A percentile compares a stretch with the other conserved stretches of the same genome.
These are phyloP conservation scores for Pitangus sulphuratus DNA, from an alignment of 2,797 vertebrate genomes.

Conservation along the genomic window DNA sequence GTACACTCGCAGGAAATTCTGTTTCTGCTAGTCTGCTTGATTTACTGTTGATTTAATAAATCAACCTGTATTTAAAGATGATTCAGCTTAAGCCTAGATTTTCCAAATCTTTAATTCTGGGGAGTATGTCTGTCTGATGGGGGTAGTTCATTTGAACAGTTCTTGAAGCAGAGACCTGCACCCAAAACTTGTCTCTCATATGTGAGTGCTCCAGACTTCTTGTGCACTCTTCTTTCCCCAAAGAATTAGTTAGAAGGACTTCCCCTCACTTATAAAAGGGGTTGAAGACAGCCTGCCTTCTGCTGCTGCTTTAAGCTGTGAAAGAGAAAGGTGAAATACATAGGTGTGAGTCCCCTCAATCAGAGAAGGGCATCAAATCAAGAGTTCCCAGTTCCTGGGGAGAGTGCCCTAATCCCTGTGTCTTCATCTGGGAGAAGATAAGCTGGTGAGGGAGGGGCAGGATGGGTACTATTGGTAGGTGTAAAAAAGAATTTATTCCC, in stretches of 20 bases:
- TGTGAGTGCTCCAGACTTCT: neutral
- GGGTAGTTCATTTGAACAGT: neutral
- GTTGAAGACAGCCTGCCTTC: neutral
- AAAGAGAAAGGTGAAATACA: neutral
- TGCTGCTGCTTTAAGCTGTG: neutral
- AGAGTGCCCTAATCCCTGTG: accelerated
- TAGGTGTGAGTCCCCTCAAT: neutral
- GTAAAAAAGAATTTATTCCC: neutral
- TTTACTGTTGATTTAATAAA: neutral
- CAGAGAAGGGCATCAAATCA: neutral
- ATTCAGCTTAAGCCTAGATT: neutral
- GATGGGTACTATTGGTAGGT: neutral
- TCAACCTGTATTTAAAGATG: neutral
- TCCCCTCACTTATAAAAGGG: neutral
- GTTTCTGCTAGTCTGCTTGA: neutral
- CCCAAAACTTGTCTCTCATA: neutral
- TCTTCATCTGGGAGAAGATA: neutral
- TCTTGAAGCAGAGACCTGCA: neutral
- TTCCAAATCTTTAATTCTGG: neutral
- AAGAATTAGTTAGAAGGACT: neutral
- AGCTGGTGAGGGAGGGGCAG: neutral
- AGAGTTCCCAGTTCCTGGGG: neutral
- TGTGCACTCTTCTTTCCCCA: neutral
- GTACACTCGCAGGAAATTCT: neutral
- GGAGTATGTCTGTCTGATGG: neutral